Percentiles rank a stretch among this genome's conserved stretches.
Evolutionary conservation across 2,888 invertebrate species (phyloP).

Genomic region (Idaea biselata): DNA sequence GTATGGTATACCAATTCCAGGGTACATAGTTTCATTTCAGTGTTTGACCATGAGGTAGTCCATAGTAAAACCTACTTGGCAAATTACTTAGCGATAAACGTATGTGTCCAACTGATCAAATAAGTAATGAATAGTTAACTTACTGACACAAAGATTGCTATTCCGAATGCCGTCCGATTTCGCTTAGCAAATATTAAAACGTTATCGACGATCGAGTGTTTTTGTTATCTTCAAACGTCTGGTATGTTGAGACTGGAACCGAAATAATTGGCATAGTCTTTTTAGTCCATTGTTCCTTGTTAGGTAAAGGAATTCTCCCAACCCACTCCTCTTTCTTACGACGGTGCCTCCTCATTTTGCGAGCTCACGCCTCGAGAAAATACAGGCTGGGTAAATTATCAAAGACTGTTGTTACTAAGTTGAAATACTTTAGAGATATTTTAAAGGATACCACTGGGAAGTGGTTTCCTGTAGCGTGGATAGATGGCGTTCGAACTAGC

Average conservation of each 20-base stretch:
- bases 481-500: no score
- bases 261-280: constrained; percentile 58
- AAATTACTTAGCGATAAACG: constrained; percentile 10
- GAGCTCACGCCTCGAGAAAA: constrained; percentile 47
- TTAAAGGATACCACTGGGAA: no score
- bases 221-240: constrained; percentile 25
- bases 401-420: neutral
- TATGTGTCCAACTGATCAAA: constrained; percentile 26
- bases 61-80: neutral
- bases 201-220: constrained; percentile 19
- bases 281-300: constrained; percentile 72
- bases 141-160: constrained; percentile 9
- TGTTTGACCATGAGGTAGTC: neutral
- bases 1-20: no score
- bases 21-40: no score
- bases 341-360: constrained; percentile 55
- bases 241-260: constrained; percentile 29
- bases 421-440: no score
- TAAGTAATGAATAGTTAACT: constrained; percentile 15
- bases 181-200: constrained; percentile 1
- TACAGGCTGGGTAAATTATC: constrained; percentile 23
- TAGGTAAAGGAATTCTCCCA: constrained; percentile 66
- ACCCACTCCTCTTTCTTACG: constrained; percentile 24
- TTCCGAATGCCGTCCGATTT: neutral
- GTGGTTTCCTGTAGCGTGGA: no score